Evolutionary conservation across 1,140 invertebrate species (phyloP).

Genomic region (Eciton burchellii): DNA sequence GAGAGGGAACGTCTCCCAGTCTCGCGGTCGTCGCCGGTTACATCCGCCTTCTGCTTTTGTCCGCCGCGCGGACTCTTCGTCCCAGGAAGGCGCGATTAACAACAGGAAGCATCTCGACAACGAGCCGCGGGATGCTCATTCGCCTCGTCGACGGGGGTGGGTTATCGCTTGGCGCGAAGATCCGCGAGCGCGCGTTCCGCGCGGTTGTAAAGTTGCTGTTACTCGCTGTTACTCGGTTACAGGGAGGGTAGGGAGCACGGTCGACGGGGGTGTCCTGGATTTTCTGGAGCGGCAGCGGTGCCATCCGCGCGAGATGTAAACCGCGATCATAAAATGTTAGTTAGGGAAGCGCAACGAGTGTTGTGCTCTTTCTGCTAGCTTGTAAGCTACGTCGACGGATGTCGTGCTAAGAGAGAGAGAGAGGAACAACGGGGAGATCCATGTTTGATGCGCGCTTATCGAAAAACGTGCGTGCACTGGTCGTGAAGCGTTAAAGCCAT

Average conservation of each 20-base stretch:
- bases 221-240: neutral
- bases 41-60: slow-evolving; percentile 51
- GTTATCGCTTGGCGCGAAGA: slow-evolving; percentile 7
- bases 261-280: neutral
- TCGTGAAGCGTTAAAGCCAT: too few relatives aligned
- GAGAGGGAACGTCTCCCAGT: slow-evolving; percentile 26
- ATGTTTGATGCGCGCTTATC: too few relatives aligned
- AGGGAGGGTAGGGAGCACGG: neutral
- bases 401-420: too few relatives aligned
- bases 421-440: too few relatives aligned
- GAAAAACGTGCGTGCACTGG: too few relatives aligned
- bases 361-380: neutral
- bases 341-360: neutral
- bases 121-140: neutral
- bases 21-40: slow-evolving; percentile 30
- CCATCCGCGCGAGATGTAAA: neutral
- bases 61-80: slow-evolving; percentile 22
- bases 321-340: neutral
- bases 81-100: slow-evolving; percentile 29
- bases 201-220: slow-evolving; percentile 20
- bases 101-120: slow-evolving; percentile 17
- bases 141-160: neutral
- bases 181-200: neutral
- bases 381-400: slow-evolving; percentile 5
- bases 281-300: neutral